Conservation (phyloP, 1,140 invertebrate species). For the Cardiocondyla obscurior region DNA sequence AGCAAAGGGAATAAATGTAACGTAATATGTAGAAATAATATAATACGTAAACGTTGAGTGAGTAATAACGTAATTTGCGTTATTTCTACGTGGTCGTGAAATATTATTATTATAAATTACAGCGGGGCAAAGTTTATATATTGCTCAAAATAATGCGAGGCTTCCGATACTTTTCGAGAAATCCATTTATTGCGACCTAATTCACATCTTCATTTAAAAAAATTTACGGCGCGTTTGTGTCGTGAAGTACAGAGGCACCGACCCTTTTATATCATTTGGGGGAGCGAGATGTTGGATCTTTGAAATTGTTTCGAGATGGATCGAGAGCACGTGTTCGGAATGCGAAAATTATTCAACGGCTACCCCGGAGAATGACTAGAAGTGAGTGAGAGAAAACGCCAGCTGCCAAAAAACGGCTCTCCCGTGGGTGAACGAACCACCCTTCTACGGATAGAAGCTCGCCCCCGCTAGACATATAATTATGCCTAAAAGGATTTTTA, state of each 20-base stretch:
- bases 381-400: neutral
- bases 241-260: neutral
- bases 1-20: neutral
- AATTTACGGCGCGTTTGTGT: neutral
- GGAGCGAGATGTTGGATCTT: neutral
- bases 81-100: no score
- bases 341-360: slow-evolving; percentile 32
- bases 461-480: neutral
- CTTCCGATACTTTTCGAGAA: neutral
- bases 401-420: neutral
- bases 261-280: neutral
- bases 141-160: no score
- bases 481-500: neutral
- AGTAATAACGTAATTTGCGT: no score
- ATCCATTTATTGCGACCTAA: neutral
- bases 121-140: no score
- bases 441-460: neutral
- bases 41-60: no score
- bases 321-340: slow-evolving; percentile 5
- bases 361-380: neutral
- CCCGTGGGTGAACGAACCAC: neutral
- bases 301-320: slow-evolving; percentile 31
- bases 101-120: neutral
- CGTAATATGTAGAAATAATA: no score
- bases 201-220: neutral